A percentile compares a stretch with the other conserved stretches of the same genome.
Evolutionary conservation across 2,888 invertebrate species (phyloP).

Genomic region (Scaptomyza caliginosa): DNA sequence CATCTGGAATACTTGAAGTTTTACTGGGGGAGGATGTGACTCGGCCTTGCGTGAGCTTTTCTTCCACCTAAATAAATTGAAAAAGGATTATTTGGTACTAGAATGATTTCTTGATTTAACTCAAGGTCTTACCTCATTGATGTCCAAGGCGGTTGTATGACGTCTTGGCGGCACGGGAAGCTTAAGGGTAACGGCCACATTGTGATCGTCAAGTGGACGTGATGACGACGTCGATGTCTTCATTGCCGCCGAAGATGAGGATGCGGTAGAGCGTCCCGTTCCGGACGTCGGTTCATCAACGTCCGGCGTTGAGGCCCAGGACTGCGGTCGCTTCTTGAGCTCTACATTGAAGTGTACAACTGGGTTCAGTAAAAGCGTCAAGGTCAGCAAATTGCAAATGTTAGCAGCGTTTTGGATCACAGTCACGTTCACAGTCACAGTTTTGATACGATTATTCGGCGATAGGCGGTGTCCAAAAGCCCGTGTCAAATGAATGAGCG

Average conservation of each 20-base stretch:
- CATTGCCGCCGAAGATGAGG: constrained; percentile 2
- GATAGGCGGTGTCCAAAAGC: constrained; percentile 36
- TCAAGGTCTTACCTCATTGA: constrained; percentile 73
- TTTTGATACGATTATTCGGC: constrained; percentile 19
- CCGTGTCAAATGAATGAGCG: constrained; percentile 37
- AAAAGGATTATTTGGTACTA: neutral
- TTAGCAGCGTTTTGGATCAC: constrained; percentile 41
- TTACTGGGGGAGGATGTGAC: constrained; percentile 86
- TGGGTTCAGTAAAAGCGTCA: constrained; percentile 69
- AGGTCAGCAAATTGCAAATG: constrained; percentile 48
- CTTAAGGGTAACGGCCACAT: constrained; percentile 87
- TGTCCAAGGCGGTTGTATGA: constrained; percentile 86
- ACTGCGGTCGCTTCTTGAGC: constrained; percentile 85
- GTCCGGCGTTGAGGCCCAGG: constrained; percentile 94
- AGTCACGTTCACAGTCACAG: constrained; percentile 41
- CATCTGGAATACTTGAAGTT: constrained; percentile 84
- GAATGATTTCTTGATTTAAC: neutral
- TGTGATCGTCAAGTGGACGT: constrained; percentile 85
- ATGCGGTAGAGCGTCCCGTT: neutral
- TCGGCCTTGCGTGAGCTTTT: constrained; percentile 85
- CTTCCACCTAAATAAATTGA: constrained; percentile 81
- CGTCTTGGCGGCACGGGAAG: constrained; percentile 88
- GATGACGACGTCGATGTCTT: constrained; percentile 7
- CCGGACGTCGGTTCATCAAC: constrained; percentile 85
- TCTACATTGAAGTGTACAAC: constrained; percentile 85